phyloP scores from a whole-genome alignment of 2,797 vertebrate genomes.

The Acestrorhynchus altus region DNA sequence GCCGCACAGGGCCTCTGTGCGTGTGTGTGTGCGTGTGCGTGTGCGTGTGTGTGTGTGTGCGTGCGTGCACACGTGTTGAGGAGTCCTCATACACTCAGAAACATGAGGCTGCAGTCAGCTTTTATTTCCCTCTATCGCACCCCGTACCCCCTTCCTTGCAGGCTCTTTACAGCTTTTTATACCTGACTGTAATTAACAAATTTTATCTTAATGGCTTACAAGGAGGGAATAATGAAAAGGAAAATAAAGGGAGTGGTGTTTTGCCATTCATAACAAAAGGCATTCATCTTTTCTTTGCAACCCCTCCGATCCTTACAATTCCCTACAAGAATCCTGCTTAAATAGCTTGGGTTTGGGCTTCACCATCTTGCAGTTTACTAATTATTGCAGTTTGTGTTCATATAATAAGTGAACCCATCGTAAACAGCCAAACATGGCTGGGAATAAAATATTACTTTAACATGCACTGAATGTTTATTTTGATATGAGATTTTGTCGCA shows the following conservation, averaged over 20 bases:
- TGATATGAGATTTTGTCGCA: neutral
- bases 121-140: slow-evolving; percentile 14
- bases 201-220: slow-evolving; percentile 63
- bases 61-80: slow-evolving; percentile 36
- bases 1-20: slow-evolving; percentile 59
- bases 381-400: too few relatives aligned
- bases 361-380: too few relatives aligned
- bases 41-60: slow-evolving; percentile 40
- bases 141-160: slow-evolving; percentile 59
- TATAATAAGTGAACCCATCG: too few relatives aligned
- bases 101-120: slow-evolving; percentile 50
- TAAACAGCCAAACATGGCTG: too few relatives aligned
- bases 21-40: slow-evolving; percentile 45
- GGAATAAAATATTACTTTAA: too few relatives aligned
- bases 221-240: slow-evolving; percentile 51
- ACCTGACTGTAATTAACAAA: slow-evolving; percentile 74
- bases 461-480: too few relatives aligned
- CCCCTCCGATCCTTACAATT: slow-evolving; percentile 26
- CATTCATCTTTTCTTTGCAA: slow-evolving; percentile 49
- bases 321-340: slow-evolving; percentile 16
- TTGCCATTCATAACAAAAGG: slow-evolving; percentile 47
- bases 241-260: slow-evolving; percentile 45
- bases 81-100: slow-evolving; percentile 47
- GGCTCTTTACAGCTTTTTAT: slow-evolving; percentile 76
- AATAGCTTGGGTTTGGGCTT: neutral